Base-by-base conservation (phyloP, 2,888 invertebrate species). In the Tenthredo mesomela region DNA sequence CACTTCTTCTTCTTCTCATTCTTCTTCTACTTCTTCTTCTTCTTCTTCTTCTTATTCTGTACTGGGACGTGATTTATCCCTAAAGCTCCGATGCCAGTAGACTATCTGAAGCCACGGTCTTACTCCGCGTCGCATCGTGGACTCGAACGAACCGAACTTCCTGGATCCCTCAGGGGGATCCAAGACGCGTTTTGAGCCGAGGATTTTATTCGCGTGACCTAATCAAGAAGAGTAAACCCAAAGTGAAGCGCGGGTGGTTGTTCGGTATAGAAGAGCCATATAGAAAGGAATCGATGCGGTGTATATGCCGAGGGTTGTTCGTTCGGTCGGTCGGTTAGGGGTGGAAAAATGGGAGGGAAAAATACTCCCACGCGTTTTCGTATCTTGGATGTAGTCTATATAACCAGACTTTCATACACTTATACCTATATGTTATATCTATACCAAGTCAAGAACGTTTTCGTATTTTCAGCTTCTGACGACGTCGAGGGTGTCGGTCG, bases 151-250 rank as follows among this genome's bases (percentile, higher is more conserved):
- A 85, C 80, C 86, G 58, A 83, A 70, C 50, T 73, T 50, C 33
- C 84, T 25, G 58, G 37, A 33, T 80, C 47, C 65, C 54, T 25
- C 29, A 12, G 54, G 84, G 58, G 75, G 54, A 77, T 82, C 33
- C 18, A n/a, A 25, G 80, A 37, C 65, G 71, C 70, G 85, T 82
- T 85, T 85, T 71, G 77, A 85, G 85, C 82, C 73, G n/a, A 65
- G 82, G 82, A 75, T 89, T 91, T 91, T 90, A 90, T 90, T 90
- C 89, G 89, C 88, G 87, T 90, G 90, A 92, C 92, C 92, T 93
- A 93, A 93, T 93, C 93, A 92, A 91, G 92, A 92, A 92, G 90
- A 92, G 93, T 92, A 93, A 92, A 92, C 92, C 88, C 88, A 87
- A 89, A 89, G 91, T 90, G 90, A 90, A 89, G 91, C 89, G 87